Evolutionary conservation across 2,888 invertebrate species (phyloP), one percentile per base, ranked within the genome.

Genomic region (Cryptus viduatorius): DNA sequence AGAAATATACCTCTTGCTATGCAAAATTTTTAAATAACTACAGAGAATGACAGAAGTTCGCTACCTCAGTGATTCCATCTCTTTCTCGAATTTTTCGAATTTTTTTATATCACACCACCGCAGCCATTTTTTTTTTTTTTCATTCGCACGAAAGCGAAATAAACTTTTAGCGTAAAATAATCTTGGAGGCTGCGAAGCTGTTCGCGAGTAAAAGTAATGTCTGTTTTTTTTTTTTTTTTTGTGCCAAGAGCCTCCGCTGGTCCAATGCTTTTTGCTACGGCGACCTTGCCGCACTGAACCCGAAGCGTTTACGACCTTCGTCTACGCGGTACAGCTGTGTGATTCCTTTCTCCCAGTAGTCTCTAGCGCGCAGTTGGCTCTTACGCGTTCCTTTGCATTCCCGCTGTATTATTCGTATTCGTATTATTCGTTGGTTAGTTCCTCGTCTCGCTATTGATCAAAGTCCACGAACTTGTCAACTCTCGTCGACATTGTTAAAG

Each of bases 221-320:
- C 8, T n/a, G 29, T 31, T 7, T 61, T 29, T 61, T 46, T 46
- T 56, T 78, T 69, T 71, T 53, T 16, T 44, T 42, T 53, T 64
- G 78, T 73, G 48, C 10, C n/a, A 14, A 56, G 48, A 56, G 46
- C 61, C 61, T 76, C 69, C 69, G 59, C 67, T 73, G 65, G 69
- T 79, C 65, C 75, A 44, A 79, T 82, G 71, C 37, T 75, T 73
- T 37, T 67, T 53, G 46, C 64, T 44, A 76, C 44, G 24, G 19
- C 68, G 79, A 79, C 84, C 84, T 84, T 84, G 84, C 46, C 48
- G 59, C 24, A 75, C 48, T 37, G 44, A 44, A 82, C 82, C 50
- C 65, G 71, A 50, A 81, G 71, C 84, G 82, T 78, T 68, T 37
- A 37, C 78, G 82, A 82, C 84, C 65, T 71, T 75, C 75, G 12